A percentile compares a stretch with the other conserved stretches of the same genome.
Conservation (phyloP, 2,888 invertebrate genomes). For the Pammene aurita region DNA sequence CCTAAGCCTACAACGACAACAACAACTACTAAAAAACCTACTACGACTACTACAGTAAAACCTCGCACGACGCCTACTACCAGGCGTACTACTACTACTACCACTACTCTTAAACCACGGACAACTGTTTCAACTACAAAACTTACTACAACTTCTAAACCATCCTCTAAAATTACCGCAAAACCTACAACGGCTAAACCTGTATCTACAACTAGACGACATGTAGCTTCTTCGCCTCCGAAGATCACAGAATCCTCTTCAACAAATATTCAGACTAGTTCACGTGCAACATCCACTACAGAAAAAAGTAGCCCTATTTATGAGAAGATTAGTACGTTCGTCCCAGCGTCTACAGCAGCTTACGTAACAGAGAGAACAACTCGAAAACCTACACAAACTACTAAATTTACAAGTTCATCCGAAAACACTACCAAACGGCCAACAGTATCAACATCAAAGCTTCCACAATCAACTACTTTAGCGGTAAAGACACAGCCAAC, state of each 20-base stretch:
- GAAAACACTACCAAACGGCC: slow-evolving; percentile 51
- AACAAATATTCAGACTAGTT: slow-evolving; percentile 46
- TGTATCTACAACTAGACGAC: slow-evolving; percentile 45
- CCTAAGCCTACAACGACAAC: slow-evolving; percentile 42
- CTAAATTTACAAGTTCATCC: slow-evolving; percentile 45
- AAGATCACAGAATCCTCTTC: slow-evolving; percentile 44
- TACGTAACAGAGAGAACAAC: slow-evolving; percentile 63
- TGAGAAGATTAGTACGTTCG: slow-evolving; percentile 67
- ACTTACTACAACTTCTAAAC: slow-evolving; percentile 29
- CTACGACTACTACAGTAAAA: slow-evolving; percentile 41
- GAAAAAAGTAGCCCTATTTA: slow-evolving; percentile 55
- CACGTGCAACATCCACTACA: slow-evolving; percentile 50
- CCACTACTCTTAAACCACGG: slow-evolving; percentile 44
- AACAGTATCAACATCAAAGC: slow-evolving; percentile 46
- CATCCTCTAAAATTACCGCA: slow-evolving; percentile 16
- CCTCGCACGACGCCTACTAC: slow-evolving; percentile 42
- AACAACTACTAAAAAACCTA: slow-evolving; percentile 44
- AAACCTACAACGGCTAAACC: slow-evolving; percentile 44
- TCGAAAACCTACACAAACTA: slow-evolving; percentile 49
- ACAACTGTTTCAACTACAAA: slow-evolving; percentile 33
- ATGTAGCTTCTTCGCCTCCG: slow-evolving; percentile 46
- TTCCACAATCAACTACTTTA: slow-evolving; percentile 40
- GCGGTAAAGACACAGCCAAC: slow-evolving; percentile 36
- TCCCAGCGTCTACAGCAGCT: slow-evolving; percentile 64
- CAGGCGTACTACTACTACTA: slow-evolving; percentile 41